These are phyloP conservation scores for Lasius fuliginosus DNA, from an alignment of 2,888 invertebrate species.

Conservation along the genomic window DNA sequence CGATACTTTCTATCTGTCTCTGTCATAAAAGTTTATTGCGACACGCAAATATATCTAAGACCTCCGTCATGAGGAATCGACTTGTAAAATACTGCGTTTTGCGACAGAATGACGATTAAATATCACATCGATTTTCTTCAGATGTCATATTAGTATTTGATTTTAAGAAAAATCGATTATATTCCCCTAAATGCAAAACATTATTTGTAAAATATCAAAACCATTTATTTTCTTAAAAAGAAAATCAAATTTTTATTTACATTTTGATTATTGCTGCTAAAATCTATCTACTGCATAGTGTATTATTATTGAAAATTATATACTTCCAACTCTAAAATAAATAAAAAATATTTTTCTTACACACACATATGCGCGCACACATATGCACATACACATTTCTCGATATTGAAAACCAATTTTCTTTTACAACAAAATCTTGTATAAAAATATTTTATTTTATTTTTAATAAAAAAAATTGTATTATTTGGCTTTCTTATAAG, in stretches of 20 bases:
- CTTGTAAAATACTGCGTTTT: slow-evolving; percentile 68
- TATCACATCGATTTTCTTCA: slow-evolving; percentile 13
- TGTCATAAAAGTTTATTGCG: background rate
- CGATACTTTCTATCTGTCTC: background rate
- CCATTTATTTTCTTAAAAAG: background rate
- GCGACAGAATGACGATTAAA: slow-evolving; percentile 24
- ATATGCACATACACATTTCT: background rate
- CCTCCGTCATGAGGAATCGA: slow-evolving; percentile 56
- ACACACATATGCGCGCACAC: background rate
- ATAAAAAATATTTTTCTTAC: background rate
- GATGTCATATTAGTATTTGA: background rate
- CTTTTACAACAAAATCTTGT: background rate
- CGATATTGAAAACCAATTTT: background rate
- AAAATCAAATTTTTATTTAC: background rate
- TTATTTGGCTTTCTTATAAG: background rate
- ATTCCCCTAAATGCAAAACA: background rate
- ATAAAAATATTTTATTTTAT: background rate
- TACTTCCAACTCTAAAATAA: background rate
- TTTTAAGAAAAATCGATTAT: background rate
- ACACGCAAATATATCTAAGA: slow-evolving; percentile 1
- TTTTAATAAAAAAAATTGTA: background rate
- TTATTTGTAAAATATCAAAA: slow-evolving; percentile 3
- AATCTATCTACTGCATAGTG: background rate
- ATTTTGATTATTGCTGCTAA: background rate
- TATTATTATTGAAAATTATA: background rate